These are phyloP conservation scores for Batillaria attramentaria DNA, from an alignment of 1,140 invertebrate species.

Conservation along the genomic window DNA sequence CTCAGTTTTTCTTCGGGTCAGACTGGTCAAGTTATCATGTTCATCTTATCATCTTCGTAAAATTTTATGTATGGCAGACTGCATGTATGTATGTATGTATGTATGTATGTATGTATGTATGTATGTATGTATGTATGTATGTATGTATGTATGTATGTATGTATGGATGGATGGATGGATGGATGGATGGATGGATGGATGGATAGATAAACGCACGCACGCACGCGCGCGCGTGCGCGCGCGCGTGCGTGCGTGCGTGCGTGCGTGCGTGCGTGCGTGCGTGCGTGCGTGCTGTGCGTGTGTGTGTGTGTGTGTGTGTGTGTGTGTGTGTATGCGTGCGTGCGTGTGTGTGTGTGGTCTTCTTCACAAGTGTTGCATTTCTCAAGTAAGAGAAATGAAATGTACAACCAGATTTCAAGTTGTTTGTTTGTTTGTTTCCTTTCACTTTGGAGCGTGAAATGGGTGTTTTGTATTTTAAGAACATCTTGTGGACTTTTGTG, in stretches of 20 bases:
- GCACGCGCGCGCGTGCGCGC: background rate
- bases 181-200: background rate
- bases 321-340: background rate
- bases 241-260: too few relatives aligned
- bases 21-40: too few relatives aligned
- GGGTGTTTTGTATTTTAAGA: background rate
- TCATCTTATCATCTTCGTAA: too few relatives aligned
- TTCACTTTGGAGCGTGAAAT: background rate
- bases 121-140: background rate
- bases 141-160: background rate
- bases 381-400: too few relatives aligned
- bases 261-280: too few relatives aligned
- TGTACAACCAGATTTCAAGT: too few relatives aligned
- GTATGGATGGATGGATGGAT: background rate
- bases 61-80: too few relatives aligned
- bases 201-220: background rate
- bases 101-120: background rate
- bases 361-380: too few relatives aligned
- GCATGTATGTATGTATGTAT: constrained; percentile 72
- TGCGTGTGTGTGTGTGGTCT: constrained; percentile 5
- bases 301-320: background rate
- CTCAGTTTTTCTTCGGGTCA: too few relatives aligned
- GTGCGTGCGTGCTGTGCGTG: too few relatives aligned
- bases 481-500: background rate
- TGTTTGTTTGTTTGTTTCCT: background rate